These are phyloP conservation scores for Naso thynnoides DNA, from an alignment of 2,797 vertebrate species.

Conservation along the genomic window DNA sequence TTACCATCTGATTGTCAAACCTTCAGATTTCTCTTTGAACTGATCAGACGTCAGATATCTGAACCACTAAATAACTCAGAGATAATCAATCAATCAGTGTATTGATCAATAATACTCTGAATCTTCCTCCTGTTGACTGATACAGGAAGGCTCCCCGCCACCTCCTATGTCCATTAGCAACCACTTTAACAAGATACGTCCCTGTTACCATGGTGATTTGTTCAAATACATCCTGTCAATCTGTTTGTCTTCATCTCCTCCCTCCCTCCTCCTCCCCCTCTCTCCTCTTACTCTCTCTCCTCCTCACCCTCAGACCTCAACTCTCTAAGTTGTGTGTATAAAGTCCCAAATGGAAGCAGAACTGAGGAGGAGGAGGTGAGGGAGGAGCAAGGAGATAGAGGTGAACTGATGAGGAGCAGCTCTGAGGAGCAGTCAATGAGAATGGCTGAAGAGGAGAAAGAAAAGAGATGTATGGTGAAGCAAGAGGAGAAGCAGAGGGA, in stretches of 20 bases:
- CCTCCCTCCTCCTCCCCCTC: not conserved
- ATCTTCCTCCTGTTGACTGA: not conserved
- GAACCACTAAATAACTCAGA: not conserved
- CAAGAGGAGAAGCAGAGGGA: not conserved
- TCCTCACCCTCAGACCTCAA: slow-evolving; percentile 7
- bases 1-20: no score
- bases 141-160: not conserved
- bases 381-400: slow-evolving; percentile 17
- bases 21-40: no score
- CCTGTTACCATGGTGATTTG: not conserved
- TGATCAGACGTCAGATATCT: no score
- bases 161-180: slow-evolving; percentile 1
- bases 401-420: slow-evolving; percentile 22
- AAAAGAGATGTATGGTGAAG: not conserved
- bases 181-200: not conserved
- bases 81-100: not conserved
- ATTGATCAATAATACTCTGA: not conserved
- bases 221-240: not conserved
- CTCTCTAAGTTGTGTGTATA: not conserved
- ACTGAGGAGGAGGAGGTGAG: slow-evolving; percentile 37
- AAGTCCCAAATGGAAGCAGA: slow-evolving; percentile 31
- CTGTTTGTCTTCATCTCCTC: slow-evolving; percentile 11
- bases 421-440: not conserved
- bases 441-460: not conserved
- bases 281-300: not conserved